Evolutionary conservation across 1,140 invertebrate species (phyloP).

Genomic region (Brachionus koreanus): DNA sequence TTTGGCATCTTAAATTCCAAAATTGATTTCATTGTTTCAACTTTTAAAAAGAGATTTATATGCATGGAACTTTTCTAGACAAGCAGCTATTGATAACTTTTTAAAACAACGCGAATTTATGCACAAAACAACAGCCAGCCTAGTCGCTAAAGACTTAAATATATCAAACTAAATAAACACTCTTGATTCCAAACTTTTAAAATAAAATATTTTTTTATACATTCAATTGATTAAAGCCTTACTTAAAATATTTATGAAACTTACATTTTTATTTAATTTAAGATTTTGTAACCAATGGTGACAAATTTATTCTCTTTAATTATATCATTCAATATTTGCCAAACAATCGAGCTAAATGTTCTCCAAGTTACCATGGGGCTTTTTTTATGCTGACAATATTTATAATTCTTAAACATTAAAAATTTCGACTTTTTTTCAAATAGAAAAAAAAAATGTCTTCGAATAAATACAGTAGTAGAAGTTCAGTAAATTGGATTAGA

Average conservation of each 20-base stretch:
- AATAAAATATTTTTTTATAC: neutral
- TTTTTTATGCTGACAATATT: conserved; percentile 14
- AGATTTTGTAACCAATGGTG: neutral
- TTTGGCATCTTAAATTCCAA: neutral
- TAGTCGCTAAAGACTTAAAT: conserved; percentile 30
- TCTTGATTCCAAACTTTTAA: neutral
- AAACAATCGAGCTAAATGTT: conserved; percentile 19
- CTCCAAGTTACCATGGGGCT: conserved; percentile 18
- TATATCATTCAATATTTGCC: neutral
- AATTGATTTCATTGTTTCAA: too few relatives aligned
- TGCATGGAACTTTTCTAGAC: conserved; percentile 7
- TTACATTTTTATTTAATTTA: neutral
- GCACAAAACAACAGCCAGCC: conserved; percentile 34
- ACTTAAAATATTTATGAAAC: neutral
- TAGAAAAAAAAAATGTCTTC: neutral
- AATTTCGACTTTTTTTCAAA: neutral
- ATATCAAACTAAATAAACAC: neutral
- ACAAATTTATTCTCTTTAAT: neutral
- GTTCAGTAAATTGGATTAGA: neutral
- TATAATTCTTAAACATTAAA: conserved; percentile 9
- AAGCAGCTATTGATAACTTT: conserved; percentile 32
- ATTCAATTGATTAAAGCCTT: conserved; percentile 1
- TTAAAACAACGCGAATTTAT: neutral
- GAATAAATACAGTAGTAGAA: neutral
- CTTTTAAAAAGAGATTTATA: conserved; percentile 33